phyloP scores from a whole-genome alignment of 2,113 vertebrate species.

The Xiphophorus maculatus region DNA sequence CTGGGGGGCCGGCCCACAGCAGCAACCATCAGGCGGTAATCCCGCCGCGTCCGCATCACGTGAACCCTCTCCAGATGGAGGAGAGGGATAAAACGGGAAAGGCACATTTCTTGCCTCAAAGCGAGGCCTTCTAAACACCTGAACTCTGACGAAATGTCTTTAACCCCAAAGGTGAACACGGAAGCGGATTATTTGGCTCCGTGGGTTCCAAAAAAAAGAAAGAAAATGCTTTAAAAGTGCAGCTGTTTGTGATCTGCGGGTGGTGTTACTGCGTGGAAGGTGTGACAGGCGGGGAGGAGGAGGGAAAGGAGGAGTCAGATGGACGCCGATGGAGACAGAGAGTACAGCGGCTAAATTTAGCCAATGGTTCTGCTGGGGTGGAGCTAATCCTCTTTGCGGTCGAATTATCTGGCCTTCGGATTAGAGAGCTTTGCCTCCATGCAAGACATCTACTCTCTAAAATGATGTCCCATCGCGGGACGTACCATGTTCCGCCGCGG shows the following conservation, averaged over 20 bases:
- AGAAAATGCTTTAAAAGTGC: constrained; percentile 24
- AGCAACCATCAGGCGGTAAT: constrained; percentile 52
- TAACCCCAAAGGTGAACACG: neutral
- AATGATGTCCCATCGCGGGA: constrained; percentile 72
- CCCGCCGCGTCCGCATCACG: constrained; percentile 45
- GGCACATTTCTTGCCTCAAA: constrained; percentile 7
- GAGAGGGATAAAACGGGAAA: constrained; percentile 2
- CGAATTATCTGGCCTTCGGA: constrained; percentile 87
- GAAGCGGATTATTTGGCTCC: constrained; percentile 40
- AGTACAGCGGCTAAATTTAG: constrained; percentile 89
- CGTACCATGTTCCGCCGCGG: constrained; percentile 56
- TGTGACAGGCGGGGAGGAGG: constrained; percentile 40
- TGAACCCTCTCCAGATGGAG: constrained; percentile 43
- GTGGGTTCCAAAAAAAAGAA: neutral
- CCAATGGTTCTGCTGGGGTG: constrained; percentile 82
- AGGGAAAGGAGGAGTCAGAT: constrained; percentile 57
- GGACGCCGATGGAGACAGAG: constrained; percentile 65
- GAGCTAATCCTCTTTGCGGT: constrained; percentile 94
- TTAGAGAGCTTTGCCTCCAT: constrained; percentile 86
- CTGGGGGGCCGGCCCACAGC: constrained; percentile 2
- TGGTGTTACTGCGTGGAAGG: constrained; percentile 17
- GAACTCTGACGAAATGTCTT: constrained; percentile 10
- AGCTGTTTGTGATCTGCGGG: constrained; percentile 44
- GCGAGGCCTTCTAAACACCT: neutral
- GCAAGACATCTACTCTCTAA: constrained; percentile 80